Evolutionary conservation across 2,888 invertebrate species (phyloP), one percentile per base, ranked within the genome.

Genomic region (Aphodius sticticus): DNA sequence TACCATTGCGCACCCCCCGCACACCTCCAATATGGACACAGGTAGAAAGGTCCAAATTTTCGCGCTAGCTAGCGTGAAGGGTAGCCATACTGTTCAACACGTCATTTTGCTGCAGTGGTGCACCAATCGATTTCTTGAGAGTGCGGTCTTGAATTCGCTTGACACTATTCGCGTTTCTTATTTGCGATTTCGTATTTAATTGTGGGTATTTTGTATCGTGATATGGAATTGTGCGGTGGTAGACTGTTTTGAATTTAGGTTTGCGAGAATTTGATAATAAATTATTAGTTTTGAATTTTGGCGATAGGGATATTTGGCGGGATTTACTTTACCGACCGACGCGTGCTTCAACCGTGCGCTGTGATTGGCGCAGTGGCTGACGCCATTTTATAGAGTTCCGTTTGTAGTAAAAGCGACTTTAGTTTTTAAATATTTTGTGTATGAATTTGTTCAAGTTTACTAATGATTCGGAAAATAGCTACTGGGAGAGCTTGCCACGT

Each of bases 351-450:
- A 38, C 76, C 79, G 81, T 74, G 81, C 81, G 75, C 78, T 84
- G 80, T 85, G 84, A 87, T 87, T 87, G 87, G 87, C 83, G 83
- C 86, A 84, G 86, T 87, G 87, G 87, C 83, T 84, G 87, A 85
- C 87, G 88, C 88, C 88, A 88, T 87, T 86, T 88, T 88, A 86
- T 86, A 85, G 86, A 87, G 86, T 87, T 86, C 85, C 85, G 86
- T 86, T 86, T 85, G 86, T 86, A 87, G 86, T 85, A 86, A 85
- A 86, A 86, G 86, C 85, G 86, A 86, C 84, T 86, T 88, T 88
- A 86, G 86, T 87, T 87, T 86, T 86, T 86, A 84, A 85, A 84
- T 83, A 82, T 86, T 86, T 87, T 84, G 84, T 86, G 87, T 86
- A 85, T 87, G 87, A 84, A 84, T 86, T 86, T 86, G 82, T 83